phyloP scores from a whole-genome alignment of 2,797 vertebrate species.

The Limnodromus scolopaceus region DNA sequence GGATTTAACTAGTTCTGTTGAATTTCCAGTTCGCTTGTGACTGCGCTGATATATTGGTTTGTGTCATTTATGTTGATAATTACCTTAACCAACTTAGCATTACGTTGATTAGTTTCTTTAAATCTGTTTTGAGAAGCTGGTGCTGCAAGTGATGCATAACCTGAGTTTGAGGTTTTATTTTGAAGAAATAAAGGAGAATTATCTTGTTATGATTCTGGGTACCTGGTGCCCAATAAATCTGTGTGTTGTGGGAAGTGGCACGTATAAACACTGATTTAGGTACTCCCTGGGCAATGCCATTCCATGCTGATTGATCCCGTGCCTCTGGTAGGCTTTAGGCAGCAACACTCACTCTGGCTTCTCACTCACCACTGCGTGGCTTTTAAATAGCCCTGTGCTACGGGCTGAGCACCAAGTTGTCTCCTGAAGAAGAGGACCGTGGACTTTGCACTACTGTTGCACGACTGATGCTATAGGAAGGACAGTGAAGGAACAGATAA shows the following conservation, averaged over 20 bases:
- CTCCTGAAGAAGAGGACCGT: not conserved
- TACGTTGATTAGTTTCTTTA: not conserved
- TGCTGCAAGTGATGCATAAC: not conserved
- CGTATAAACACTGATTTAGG: not conserved
- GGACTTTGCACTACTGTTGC: not conserved
- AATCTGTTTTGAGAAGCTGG: conserved; percentile 2
- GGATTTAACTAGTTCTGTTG: not conserved
- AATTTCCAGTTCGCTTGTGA: not conserved
- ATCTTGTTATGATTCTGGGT: not conserved
- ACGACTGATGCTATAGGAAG: not conserved
- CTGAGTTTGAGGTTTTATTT: not conserved
- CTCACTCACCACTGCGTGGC: not conserved
- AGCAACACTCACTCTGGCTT: not conserved
- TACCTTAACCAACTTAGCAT: not conserved
- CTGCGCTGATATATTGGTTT: not conserved
- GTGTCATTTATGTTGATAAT: not conserved
- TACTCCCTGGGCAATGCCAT: not conserved
- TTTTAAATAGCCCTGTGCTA: not conserved
- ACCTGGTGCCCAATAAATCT: not conserved
- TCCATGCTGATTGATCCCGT: not conserved
- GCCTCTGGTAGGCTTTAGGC: not conserved
- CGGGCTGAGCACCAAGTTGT: not conserved
- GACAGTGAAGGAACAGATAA: not conserved
- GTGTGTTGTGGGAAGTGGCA: not conserved
- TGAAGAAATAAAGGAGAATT: not conserved